These are phyloP conservation scores for Gadopsis marmoratus DNA, from an alignment of 2,797 vertebrate species.

Conservation along the genomic window DNA sequence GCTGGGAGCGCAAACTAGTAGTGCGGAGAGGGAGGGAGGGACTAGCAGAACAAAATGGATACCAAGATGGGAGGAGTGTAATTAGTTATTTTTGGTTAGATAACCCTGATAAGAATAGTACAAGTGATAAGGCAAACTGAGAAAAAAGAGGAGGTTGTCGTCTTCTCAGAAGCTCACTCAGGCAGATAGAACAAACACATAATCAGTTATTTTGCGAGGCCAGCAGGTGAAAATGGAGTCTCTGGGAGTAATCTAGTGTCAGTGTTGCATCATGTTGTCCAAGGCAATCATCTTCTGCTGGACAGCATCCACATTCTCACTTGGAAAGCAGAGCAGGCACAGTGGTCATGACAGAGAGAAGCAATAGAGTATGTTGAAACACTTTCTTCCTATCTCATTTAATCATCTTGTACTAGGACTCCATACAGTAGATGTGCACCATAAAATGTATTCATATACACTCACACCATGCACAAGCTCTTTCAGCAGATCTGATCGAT, in stretches of 20 bases:
- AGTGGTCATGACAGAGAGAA: slow-evolving; percentile 3
- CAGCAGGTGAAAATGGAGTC: slow-evolving; percentile 35
- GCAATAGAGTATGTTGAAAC: background rate
- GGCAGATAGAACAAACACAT: slow-evolving; percentile 16
- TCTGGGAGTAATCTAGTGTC: slow-evolving; percentile 27
- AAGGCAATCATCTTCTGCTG: slow-evolving; percentile 48
- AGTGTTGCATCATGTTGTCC: slow-evolving; percentile 33
- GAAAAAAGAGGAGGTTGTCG: background rate
- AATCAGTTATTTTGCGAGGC: background rate
- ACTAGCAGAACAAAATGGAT: background rate
- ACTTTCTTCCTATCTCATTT: background rate
- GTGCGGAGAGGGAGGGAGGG: background rate
- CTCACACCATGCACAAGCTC: background rate
- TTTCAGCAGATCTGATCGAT: background rate
- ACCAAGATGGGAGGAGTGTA: background rate
- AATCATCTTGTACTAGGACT: background rate
- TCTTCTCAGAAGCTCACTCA: slow-evolving; percentile 3
- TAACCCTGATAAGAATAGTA: background rate
- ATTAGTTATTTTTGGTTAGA: background rate
- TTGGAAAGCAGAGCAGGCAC: slow-evolving; percentile 24
- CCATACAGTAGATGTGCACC: background rate
- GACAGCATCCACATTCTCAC: slow-evolving; percentile 32
- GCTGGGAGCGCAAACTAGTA: slow-evolving; percentile 20
- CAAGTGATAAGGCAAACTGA: background rate
- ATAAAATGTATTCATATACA: background rate